phyloP scores from a whole-genome alignment of 2,888 invertebrate species.

The Cryptophagus acutangulus region DNA sequence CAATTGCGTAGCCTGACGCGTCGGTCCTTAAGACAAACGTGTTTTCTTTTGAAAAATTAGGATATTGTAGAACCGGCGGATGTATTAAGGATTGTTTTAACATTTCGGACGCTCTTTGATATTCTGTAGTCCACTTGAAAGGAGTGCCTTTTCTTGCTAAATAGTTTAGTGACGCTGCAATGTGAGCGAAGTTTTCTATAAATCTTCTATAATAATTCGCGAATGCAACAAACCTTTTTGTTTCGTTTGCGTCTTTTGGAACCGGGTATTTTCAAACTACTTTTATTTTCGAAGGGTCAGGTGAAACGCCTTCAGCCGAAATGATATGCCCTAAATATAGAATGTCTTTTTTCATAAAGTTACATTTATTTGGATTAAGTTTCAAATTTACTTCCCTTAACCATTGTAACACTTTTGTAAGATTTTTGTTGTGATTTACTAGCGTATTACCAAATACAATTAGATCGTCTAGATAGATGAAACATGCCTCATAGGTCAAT shows the following conservation, averaged over 20 bases:
- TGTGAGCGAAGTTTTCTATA: conserved; percentile 19
- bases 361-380: conserved; percentile 25
- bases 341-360: conserved; percentile 23
- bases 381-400: conserved; percentile 21
- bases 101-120: conserved; percentile 20
- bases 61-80: conserved; percentile 19
- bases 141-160: conserved; percentile 16
- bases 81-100: conserved; percentile 10
- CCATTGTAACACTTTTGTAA: conserved; percentile 1
- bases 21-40: conserved; percentile 16
- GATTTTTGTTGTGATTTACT: conserved; percentile 22
- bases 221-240: conserved; percentile 23
- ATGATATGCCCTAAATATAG: conserved; percentile 22
- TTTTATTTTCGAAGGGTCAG: conserved; percentile 19
- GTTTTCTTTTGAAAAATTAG: conserved; percentile 16
- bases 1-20: conserved; percentile 9
- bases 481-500: conserved; percentile 24
- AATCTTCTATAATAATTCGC: conserved; percentile 22
- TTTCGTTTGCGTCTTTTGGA: conserved; percentile 18
- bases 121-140: conserved; percentile 17
- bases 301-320: conserved; percentile 17
- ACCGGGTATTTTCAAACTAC: conserved; percentile 19
- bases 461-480: conserved; percentile 18
- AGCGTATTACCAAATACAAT: conserved; percentile 19
- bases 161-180: conserved; percentile 18